Conservation (phyloP, 2,888 invertebrate genomes). For the Drosophila diplacantha region DNA sequence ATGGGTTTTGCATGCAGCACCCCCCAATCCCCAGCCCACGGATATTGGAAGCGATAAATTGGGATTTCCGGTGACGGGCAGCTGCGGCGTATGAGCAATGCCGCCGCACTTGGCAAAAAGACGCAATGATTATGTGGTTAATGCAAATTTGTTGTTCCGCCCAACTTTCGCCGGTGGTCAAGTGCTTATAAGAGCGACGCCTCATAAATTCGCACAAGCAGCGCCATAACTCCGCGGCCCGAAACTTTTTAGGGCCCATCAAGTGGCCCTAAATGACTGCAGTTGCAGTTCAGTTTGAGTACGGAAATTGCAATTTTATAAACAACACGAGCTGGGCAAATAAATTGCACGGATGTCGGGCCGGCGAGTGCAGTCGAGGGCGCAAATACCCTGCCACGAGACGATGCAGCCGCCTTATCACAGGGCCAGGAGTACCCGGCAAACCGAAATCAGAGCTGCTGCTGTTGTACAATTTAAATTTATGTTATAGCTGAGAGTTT, state of each 20-base stretch:
- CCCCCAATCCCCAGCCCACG: constrained; percentile 27
- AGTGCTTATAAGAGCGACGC: constrained; percentile 37
- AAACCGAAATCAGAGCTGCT: constrained; percentile 29
- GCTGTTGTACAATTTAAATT: constrained; percentile 62
- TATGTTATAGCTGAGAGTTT: constrained; percentile 68
- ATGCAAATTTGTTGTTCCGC: constrained; percentile 66
- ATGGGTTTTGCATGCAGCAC: constrained; percentile 60
- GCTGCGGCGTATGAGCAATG: constrained; percentile 35
- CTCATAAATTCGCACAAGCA: constrained; percentile 32
- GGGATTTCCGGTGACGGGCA: constrained; percentile 62
- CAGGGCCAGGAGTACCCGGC: constrained; percentile 3
- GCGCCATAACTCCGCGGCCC: constrained; percentile 25
- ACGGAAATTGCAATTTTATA: constrained; percentile 55
- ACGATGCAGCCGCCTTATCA: not conserved
- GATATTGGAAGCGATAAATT: constrained; percentile 75
- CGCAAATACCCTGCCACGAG: constrained; percentile 22
- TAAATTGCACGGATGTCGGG: constrained; percentile 39
- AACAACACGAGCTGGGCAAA: constrained; percentile 36
- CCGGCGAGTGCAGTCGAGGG: constrained; percentile 9
- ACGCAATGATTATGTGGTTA: constrained; percentile 68
- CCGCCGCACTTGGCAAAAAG: constrained; percentile 18
- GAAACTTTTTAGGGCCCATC: constrained; percentile 52
- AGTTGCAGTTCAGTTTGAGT: constrained; percentile 60
- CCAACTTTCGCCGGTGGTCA: constrained; percentile 41
- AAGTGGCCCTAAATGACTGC: constrained; percentile 67